These are phyloP conservation scores for Anthopleura xanthogrammica DNA, from an alignment of 92 coral and sea anemone species.

Conservation along the genomic window DNA sequence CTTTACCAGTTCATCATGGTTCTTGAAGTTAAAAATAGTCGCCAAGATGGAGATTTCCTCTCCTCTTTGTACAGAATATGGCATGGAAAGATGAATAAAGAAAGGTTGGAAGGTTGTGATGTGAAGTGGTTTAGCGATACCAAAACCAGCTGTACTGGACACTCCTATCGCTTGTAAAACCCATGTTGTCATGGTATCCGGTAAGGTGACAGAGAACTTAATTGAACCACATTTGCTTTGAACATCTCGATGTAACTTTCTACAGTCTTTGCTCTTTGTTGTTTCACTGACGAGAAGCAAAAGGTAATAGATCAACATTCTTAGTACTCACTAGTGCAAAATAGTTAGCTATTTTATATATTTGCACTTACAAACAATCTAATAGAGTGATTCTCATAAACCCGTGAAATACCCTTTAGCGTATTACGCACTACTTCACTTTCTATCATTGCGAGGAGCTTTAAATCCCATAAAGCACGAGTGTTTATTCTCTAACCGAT, in stretches of 20 bases:
- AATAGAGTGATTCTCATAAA: no score
- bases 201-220: slow-evolving; percentile 21
- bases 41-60: slow-evolving; percentile 77
- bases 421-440: no score
- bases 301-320: background rate
- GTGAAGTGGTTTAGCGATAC: slow-evolving; percentile 62
- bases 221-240: background rate
- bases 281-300: background rate
- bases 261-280: background rate
- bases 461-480: no score
- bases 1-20: background rate
- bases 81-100: slow-evolving; percentile 79
- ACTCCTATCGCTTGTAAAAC: slow-evolving; percentile 82
- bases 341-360: no score
- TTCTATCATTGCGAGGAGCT: no score
- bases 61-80: slow-evolving; percentile 88
- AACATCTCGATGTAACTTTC: background rate
- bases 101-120: slow-evolving; percentile 74
- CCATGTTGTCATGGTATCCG: slow-evolving; percentile 95
- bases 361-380: no score
- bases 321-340: no score
- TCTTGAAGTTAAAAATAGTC: slow-evolving; percentile 83
- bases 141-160: slow-evolving; percentile 70
- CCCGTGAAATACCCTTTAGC: no score
- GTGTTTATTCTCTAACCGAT: no score